Evolutionary conservation across 2,888 invertebrate species (phyloP), one percentile per base, ranked within the genome.

Genomic region (Entomobrya multifasciata): DNA sequence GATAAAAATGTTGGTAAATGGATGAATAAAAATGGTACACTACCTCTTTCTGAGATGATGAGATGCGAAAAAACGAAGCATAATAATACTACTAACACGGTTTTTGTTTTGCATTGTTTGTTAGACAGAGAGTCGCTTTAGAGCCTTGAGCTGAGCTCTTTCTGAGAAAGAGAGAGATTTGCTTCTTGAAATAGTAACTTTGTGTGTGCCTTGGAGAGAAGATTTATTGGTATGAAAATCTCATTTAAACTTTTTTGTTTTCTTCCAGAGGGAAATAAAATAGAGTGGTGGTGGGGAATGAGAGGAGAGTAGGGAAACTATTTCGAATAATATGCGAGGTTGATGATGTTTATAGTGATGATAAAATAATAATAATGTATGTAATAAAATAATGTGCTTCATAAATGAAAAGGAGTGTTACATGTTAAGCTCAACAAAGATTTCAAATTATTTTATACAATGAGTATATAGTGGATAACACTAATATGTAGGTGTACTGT

Each of bases 191-290:
- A n/a, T n/a, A n/a, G n/a, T n/a, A n/a, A n/a, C n/a, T n/a, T n/a
- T n/a, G n/a, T n/a, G n/a, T n/a, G n/a, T n/a, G n/a, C n/a, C n/a
- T n/a, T n/a, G n/a, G n/a, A n/a, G n/a, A n/a, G n/a, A n/a, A n/a
- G 74, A 74, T 74, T 74, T 74, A 74, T 74, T 74, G 74, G 49
- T 30, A 30, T 15, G 74, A 22, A 52, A 74, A 74, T 74, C 74
- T 74, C 49, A 49, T 74, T 74, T 74, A 74, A 74, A 74, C 17
- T 74, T 74, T 52, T 30, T 74, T 44, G 36, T 62, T 47, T 44
- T 25, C 74, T 49, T 49, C 72, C 72, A 49, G 25, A 72, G 47
- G 49, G 67, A 41, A 67, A 67, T 49, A 72, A 52, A 52, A 30
- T n/a, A 25, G 52, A 47, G 25, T 47, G 49, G 27, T 17, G 57